Conservation (phyloP, 2,797 vertebrate species). For the Poecilia velifera region DNA sequence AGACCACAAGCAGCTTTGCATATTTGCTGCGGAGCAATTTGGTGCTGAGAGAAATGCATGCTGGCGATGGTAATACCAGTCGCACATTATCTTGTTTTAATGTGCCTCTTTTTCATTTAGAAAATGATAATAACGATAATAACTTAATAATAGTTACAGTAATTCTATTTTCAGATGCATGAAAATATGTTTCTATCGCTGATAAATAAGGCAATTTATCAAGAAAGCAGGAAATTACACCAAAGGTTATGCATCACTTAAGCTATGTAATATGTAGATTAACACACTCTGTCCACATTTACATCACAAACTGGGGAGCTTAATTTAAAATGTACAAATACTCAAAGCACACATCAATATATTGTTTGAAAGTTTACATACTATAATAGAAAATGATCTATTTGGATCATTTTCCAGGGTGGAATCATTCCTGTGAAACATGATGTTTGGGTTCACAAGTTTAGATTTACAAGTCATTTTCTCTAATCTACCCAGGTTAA, state of each 20-base stretch:
- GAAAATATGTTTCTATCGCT: not conserved
- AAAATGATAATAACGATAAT: not conserved
- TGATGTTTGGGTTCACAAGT: not conserved
- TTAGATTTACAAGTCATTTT: not conserved
- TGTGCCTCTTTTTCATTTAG: constrained; percentile 10
- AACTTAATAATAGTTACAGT: not conserved
- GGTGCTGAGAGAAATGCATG: constrained; percentile 34
- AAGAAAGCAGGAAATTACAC: not conserved
- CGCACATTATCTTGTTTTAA: not conserved
- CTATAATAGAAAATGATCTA: not conserved
- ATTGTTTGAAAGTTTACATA: not conserved
- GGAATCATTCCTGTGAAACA: not conserved
- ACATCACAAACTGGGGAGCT: not conserved
- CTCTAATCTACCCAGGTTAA: not conserved
- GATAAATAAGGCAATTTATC: not conserved
- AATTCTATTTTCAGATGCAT: not conserved
- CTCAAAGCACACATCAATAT: not conserved
- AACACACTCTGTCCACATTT: not conserved
- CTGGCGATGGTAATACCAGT: constrained; percentile 9
- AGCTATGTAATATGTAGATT: not conserved
- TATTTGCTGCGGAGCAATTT: constrained; percentile 42
- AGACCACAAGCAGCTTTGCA: constrained; percentile 68
- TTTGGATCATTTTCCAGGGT: not conserved
- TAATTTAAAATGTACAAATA: not conserved
- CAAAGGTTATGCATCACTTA: not conserved